Evolutionary conservation across 2,888 invertebrate species (phyloP), one percentile per base, ranked within the genome.

Genomic region (Apomyelois bistriatella): DNA sequence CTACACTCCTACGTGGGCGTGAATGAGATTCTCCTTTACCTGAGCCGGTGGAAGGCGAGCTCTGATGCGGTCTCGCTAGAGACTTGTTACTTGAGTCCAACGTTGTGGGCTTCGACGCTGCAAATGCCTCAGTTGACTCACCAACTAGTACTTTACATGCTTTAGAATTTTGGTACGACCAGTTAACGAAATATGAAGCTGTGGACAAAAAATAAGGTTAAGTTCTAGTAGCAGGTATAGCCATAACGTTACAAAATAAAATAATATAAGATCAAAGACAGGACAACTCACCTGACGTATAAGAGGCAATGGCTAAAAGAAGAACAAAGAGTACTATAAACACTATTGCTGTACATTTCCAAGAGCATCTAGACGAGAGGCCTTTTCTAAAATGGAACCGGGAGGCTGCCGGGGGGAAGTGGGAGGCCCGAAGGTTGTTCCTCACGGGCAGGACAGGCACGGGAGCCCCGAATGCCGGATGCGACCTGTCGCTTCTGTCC

Each of bases 301-400:
- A 97, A 66, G 95, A 94, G 65, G 97, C 92, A 64, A 96, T 94
- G 64, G 96, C 95, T 74, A 95, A 93, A 68, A 98, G 92, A 72
- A 96, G 93, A 69, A 96, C 93, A 68, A 96, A 94, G 69, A 97
- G 92, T 84, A 96, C 93, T 77, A 97, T 95, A 79, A 97, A 95
- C 65, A 95, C 94, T 78, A 98, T 95, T 61, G 97, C 97, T 66
- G 97, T 94, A 87, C 97, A 96, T 85, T 96, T 96, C 96, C 98
- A 98, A 60, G 96, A 96, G 89, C 98, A 98, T 72, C 93, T 92
- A 67, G 96, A 95, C 54, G 95, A 94, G 70, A 96, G 91, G 68
- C 95, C 96, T 92, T 97, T 96, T 79, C 95, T 94, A 86, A 96
- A 96, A 86, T 96, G 96, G 90, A 96, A 96, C 71, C 96, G 92